Percentiles rank a stretch among this genome's conserved stretches.
phyloP scores from a whole-genome alignment of 2,113 vertebrate species.

The Brachypteracias leptosomus region DNA sequence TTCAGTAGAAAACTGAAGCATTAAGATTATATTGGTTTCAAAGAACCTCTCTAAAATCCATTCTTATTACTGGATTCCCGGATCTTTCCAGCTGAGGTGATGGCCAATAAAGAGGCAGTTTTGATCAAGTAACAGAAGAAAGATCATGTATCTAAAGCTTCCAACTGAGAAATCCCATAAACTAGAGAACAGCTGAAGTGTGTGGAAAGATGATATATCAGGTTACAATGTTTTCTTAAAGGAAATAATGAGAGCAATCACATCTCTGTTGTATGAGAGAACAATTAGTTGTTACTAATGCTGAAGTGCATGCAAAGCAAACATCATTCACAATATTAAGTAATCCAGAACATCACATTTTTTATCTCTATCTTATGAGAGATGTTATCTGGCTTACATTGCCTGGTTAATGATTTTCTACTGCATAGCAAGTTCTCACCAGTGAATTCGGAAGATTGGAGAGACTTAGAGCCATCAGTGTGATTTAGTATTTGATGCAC shows the following conservation, averaged over 20 bases:
- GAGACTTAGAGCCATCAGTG: conserved; percentile 54
- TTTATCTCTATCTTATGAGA: background rate
- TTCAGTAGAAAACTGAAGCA: background rate
- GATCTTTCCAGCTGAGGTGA: background rate
- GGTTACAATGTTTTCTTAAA: background rate
- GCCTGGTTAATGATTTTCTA: conserved; percentile 24
- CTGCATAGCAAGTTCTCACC: conserved; percentile 57
- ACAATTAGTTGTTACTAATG: background rate
- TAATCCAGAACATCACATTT: background rate
- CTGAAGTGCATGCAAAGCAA: conserved; percentile 35
- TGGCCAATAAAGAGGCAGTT: background rate
- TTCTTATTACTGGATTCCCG: background rate
- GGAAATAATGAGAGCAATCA: background rate
- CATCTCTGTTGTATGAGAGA: background rate
- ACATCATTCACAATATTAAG: background rate
- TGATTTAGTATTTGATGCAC: conserved; percentile 53
- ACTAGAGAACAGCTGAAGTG: background rate
- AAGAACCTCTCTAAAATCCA: background rate
- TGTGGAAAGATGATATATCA: background rate
- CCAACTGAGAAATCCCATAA: background rate
- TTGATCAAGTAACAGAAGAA: background rate
- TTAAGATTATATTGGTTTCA: background rate
- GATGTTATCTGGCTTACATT: background rate
- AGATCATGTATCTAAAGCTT: background rate
- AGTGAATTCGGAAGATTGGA: conserved; percentile 49